Evolutionary conservation across 2,888 invertebrate species (phyloP).

Genomic region (Campoletis raptor): DNA sequence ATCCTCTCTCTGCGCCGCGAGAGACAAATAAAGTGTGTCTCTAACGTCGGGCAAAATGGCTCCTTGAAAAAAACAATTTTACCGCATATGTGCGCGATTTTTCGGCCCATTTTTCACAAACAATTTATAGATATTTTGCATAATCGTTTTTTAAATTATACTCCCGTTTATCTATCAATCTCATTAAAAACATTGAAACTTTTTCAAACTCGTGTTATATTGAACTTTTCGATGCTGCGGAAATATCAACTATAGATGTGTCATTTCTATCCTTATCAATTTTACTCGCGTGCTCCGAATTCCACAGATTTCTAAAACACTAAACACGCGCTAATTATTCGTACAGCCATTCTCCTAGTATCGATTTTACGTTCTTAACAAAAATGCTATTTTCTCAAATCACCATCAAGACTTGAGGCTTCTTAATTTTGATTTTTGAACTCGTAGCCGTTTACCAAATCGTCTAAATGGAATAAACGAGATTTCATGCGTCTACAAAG

Average conservation of each 20-base stretch:
- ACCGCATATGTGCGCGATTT: conserved; percentile 72
- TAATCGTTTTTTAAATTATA: not conserved
- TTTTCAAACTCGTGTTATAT: not conserved
- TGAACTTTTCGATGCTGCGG: conserved; percentile 14
- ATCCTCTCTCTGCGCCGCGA: conserved; percentile 12
- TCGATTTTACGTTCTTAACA: not conserved
- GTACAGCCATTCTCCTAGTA: not conserved
- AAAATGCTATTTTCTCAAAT: not conserved
- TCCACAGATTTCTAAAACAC: conserved; percentile 25
- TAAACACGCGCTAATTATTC: not conserved
- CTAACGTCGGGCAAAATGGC: conserved; percentile 81
- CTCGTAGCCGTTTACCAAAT: not conserved
- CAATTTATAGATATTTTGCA: not conserved
- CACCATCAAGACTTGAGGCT: not conserved
- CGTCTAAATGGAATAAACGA: not conserved
- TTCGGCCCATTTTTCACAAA: not conserved
- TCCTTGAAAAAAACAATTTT: conserved; percentile 79
- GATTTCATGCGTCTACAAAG: not conserved
- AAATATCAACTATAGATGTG: conserved; percentile 40
- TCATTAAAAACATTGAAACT: not conserved
- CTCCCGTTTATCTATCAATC: not conserved
- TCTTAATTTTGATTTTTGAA: not conserved
- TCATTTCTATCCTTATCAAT: conserved; percentile 58
- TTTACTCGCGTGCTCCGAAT: conserved; percentile 20
- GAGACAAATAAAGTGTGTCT: conserved; percentile 66